Conservation (phyloP, 2,797 vertebrate genomes). For the Protosalanx chinensis region DNA sequence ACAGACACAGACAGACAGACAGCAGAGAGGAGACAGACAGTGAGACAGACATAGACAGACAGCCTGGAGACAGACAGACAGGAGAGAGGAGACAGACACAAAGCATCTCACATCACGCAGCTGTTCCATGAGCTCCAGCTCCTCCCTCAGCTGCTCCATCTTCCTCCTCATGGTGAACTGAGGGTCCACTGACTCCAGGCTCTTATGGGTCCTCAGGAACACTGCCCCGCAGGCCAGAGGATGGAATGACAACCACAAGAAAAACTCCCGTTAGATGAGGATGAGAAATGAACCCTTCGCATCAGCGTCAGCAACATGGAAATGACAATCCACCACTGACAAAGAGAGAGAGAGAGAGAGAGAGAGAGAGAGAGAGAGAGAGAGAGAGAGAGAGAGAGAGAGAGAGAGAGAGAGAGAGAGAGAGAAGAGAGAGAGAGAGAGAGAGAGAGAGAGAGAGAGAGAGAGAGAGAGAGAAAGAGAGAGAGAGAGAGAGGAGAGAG, state of each 20-base stretch:
- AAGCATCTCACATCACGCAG: constrained; percentile 72
- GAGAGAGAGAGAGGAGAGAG: too few species aligned
- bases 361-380: too few species aligned
- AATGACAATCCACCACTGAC: too few species aligned
- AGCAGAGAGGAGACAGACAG: not conserved
- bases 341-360: too few species aligned
- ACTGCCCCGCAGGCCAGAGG: constrained; percentile 47
- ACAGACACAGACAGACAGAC: not conserved
- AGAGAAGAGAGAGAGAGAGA: too few species aligned
- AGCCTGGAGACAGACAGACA: constrained; percentile 1
- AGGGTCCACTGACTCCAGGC: constrained; percentile 88
- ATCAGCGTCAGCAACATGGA: too few species aligned
- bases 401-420: too few species aligned
- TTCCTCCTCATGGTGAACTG: constrained; percentile 95
- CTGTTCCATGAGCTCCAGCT: constrained; percentile 78
- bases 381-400: too few species aligned
- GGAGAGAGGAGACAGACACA: not conserved
- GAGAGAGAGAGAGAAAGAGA: too few species aligned
- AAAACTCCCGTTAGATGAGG: not conserved
- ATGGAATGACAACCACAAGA: constrained; percentile 10
- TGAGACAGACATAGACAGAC: constrained; percentile 7
- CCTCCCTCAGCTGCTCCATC: constrained; percentile 95
- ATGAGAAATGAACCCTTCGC: not conserved
- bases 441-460: too few species aligned
- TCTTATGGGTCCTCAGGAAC: constrained; percentile 86